phyloP scores from a whole-genome alignment of 2,113 vertebrate species.

The Urocynchramus pylzowi region DNA sequence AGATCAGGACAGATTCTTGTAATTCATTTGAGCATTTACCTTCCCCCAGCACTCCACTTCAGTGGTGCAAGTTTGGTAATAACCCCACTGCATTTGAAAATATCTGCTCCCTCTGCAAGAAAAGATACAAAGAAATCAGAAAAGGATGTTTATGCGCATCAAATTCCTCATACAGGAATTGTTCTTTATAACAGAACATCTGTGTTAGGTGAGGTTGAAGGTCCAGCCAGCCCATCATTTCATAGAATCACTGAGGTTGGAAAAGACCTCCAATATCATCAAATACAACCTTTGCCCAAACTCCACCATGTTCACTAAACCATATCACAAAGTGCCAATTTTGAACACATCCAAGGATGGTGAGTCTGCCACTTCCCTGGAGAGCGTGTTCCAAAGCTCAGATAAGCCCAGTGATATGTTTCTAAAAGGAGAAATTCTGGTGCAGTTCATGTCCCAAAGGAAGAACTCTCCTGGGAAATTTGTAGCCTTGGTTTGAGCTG shows the following conservation, averaged over 20 bases:
- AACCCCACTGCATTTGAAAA: not conserved
- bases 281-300: not conserved
- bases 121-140: not conserved
- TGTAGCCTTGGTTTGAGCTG: not conserved
- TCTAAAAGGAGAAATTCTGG: not conserved
- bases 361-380: not conserved
- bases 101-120: not conserved
- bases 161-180: not conserved
- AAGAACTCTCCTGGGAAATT: not conserved
- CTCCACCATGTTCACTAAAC: not conserved
- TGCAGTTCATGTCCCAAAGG: not conserved
- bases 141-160: rapidly evolving
- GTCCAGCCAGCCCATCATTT: not conserved
- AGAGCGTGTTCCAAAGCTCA: not conserved
- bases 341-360: not conserved
- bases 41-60: not conserved
- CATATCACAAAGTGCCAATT: not conserved
- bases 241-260: not conserved
- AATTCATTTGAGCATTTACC: not conserved
- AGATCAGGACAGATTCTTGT: not conserved
- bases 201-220: not conserved
- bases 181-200: rapidly evolving
- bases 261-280: not conserved
- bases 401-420: not conserved
- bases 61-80: not conserved